A percentile compares a stretch with the other conserved stretches of the same genome.
Evolutionary conservation across 2,888 invertebrate genomes (phyloP).

Genomic region (Scaptomyza reducta): DNA sequence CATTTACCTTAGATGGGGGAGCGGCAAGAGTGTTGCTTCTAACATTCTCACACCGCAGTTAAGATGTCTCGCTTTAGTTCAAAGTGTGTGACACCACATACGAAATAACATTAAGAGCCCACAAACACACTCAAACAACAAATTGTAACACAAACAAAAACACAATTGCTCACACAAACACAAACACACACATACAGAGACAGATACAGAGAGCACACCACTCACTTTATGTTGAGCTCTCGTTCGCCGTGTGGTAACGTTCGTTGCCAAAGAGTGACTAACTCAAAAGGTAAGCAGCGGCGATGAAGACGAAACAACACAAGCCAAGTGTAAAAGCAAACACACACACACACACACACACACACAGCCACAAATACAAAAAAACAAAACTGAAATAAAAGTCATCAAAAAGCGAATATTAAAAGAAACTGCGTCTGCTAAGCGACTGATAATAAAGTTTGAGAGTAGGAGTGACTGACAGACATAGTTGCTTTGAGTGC

Average conservation of each 20-base stretch:
- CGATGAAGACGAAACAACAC: slow-evolving; percentile 47
- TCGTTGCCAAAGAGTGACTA: slow-evolving; percentile 77
- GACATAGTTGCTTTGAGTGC: not conserved
- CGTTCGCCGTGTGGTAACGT: slow-evolving; percentile 67
- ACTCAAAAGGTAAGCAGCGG: slow-evolving; percentile 57
- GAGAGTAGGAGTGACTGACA: slow-evolving; percentile 3
- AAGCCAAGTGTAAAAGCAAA: slow-evolving; percentile 64
- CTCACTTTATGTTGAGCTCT: slow-evolving; percentile 42
- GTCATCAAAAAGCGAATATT: slow-evolving; percentile 17
- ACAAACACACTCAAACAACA: slow-evolving; percentile 37
- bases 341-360: slow-evolving; percentile 36
- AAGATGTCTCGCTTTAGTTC: slow-evolving; percentile 7
- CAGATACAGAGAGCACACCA: slow-evolving; percentile 15
- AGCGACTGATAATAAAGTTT: slow-evolving; percentile 68
- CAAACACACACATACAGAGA: slow-evolving; percentile 25
- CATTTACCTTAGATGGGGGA: slow-evolving; percentile 39
- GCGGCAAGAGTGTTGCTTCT: not conserved
- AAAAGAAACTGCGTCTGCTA: slow-evolving; percentile 32
- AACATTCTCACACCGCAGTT: too few relatives aligned
- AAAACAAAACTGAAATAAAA: slow-evolving; percentile 26
- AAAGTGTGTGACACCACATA: slow-evolving; percentile 38
- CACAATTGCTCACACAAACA: slow-evolving; percentile 21
- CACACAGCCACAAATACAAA: slow-evolving; percentile 23
- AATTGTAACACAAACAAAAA: slow-evolving; percentile 16
- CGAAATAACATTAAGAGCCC: slow-evolving; percentile 23